Evolutionary conservation across 2,113 vertebrate species (phyloP).

Genomic region (Pedetes capensis): DNA sequence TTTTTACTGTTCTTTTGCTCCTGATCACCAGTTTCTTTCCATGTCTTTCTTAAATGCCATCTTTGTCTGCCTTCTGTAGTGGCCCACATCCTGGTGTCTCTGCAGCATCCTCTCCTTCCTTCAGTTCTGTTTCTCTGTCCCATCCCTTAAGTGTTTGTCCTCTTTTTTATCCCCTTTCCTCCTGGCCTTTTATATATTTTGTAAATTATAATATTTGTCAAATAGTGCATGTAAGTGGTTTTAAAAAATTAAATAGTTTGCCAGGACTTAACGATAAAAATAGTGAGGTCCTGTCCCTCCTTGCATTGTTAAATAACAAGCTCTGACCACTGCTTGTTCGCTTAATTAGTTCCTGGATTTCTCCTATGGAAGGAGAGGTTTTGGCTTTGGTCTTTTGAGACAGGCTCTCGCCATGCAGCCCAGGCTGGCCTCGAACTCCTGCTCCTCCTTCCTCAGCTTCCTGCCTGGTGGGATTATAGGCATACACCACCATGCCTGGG

Average conservation of each 20-base stretch:
- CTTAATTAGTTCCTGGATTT: background rate
- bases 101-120: too few species aligned
- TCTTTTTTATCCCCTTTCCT: background rate
- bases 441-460: too few species aligned
- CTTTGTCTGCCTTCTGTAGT: background rate
- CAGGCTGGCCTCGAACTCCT: too few species aligned
- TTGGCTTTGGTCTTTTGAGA: too few species aligned
- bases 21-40: too few species aligned
- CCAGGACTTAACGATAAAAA: background rate
- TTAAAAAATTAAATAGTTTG: background rate
- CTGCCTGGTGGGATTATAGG: too few species aligned
- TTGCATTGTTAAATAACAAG: too few species aligned
- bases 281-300: background rate
- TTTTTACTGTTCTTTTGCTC: too few species aligned
- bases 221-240: background rate
- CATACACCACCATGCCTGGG: too few species aligned
- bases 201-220: background rate
- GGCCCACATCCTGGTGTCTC: background rate
- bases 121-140: background rate
- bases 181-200: background rate
- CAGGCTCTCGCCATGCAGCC: too few species aligned
- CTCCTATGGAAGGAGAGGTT: background rate
- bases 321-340: background rate
- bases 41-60: background rate
- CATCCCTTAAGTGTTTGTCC: too few species aligned